Conservation (phyloP, 1,140 invertebrate species). For the Brachionus sp. region DNA sequence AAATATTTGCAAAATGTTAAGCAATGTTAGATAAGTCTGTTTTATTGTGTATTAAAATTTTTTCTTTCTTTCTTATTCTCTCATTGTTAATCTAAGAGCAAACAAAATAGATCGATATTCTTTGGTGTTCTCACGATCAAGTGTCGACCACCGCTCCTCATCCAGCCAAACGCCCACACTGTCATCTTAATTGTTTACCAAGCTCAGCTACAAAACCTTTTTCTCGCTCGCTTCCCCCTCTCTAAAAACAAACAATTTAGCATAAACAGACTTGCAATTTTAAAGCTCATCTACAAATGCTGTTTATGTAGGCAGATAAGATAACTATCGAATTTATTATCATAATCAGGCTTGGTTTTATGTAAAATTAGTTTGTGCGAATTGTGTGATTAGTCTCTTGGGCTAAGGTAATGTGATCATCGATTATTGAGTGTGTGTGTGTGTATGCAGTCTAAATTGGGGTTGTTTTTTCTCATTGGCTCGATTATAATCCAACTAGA, state of each 20-base stretch:
- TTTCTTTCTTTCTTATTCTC: background rate
- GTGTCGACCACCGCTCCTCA: background rate
- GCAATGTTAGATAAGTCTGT: constrained; percentile 32
- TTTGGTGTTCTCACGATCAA: background rate
- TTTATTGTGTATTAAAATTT: constrained; percentile 1
- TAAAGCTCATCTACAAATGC: background rate
- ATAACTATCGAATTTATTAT: constrained; percentile 20
- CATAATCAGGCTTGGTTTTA: background rate
- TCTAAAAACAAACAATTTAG: background rate
- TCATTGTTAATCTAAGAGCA: background rate
- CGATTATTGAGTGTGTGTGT: background rate
- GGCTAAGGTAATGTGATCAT: background rate
- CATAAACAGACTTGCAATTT: background rate
- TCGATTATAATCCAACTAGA: background rate
- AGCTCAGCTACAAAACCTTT: background rate
- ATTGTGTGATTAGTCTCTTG: background rate
- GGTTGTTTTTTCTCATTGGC: background rate
- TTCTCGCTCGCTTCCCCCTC: too few relatives aligned
- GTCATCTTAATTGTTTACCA: background rate
- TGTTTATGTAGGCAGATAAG: constrained; percentile 25
- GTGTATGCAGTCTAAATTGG: background rate
- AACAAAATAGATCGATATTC: background rate
- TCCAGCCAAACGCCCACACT: background rate
- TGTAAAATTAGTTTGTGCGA: background rate
- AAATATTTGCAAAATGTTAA: constrained; percentile 34